A percentile compares a stretch with the other conserved stretches of the same genome.
Evolutionary conservation across 2,113 vertebrate genomes (phyloP).

Genomic region (Pao palembangensis): DNA sequence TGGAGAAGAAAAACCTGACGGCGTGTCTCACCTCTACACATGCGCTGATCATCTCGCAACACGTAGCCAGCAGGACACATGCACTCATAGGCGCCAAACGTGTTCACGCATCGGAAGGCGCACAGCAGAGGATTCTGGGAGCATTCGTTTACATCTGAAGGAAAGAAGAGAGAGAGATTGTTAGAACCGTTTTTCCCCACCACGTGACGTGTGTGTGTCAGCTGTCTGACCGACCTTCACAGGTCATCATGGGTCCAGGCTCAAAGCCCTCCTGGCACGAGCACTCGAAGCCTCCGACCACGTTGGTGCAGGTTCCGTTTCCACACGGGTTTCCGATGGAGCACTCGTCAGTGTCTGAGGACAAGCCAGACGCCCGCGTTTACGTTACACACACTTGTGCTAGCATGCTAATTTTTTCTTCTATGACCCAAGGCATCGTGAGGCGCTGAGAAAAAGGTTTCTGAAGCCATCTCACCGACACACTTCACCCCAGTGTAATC

Average conservation of each 20-base stretch:
- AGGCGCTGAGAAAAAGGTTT: too few species aligned
- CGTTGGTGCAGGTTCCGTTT: slow-evolving; percentile 88
- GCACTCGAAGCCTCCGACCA: slow-evolving; percentile 89
- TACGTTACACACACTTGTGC: too few species aligned
- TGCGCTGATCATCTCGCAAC: slow-evolving; percentile 86
- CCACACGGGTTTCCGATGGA: slow-evolving; percentile 91
- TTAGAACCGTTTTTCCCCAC: not conserved
- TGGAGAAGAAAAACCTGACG: not conserved
- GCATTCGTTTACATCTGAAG: slow-evolving; percentile 89
- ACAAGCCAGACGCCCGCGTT: too few species aligned
- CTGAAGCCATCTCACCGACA: slow-evolving; percentile 76
- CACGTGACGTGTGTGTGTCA: not conserved
- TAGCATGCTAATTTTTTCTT: not conserved
- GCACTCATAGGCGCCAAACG: slow-evolving; percentile 89
- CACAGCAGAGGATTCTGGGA: slow-evolving; percentile 88
- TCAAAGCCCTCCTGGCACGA: slow-evolving; percentile 89
- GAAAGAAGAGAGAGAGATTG: not conserved
- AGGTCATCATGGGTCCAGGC: slow-evolving; percentile 90
- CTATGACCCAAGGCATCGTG: not conserved
- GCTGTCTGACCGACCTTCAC: slow-evolving; percentile 78
- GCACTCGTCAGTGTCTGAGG: slow-evolving; percentile 88
- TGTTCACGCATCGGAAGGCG: slow-evolving; percentile 94
- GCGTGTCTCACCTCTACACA: slow-evolving; percentile 85
- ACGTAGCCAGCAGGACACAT: slow-evolving; percentile 88
- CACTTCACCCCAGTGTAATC: slow-evolving; percentile 89